Percentiles rank a stretch among this genome's conserved stretches.
These are phyloP conservation scores for Oncorhynchus nerka DNA, from an alignment of 2,113 vertebrate species.

Conservation along the genomic window DNA sequence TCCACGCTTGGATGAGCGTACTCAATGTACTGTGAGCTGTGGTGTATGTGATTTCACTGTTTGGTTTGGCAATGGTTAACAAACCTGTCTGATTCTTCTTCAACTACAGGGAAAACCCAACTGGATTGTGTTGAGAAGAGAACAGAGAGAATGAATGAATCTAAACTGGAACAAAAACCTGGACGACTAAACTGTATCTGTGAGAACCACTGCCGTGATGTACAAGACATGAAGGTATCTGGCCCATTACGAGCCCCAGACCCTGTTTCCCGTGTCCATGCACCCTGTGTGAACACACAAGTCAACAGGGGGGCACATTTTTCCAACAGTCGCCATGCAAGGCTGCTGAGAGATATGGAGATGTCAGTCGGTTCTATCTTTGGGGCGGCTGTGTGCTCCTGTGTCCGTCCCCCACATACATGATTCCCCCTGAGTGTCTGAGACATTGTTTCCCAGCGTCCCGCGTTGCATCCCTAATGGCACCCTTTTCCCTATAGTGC, in stretches of 20 bases:
- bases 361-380: slow-evolving; percentile 63
- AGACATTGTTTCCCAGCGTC: slow-evolving; percentile 67
- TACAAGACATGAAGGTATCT: slow-evolving; percentile 8
- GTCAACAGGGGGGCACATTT: slow-evolving; percentile 46
- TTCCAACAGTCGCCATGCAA: slow-evolving; percentile 47
- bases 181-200: no score
- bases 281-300: slow-evolving; percentile 46
- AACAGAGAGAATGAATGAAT: not conserved
- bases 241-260: slow-evolving; percentile 13
- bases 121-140: slow-evolving; percentile 10
- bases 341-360: slow-evolving; percentile 2
- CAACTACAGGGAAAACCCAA: slow-evolving; percentile 30
- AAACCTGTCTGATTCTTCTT: slow-evolving; percentile 41
- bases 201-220: not conserved
- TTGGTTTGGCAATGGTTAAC: slow-evolving; percentile 62
- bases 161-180: no score
- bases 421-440: slow-evolving; percentile 60
- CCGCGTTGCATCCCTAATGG: slow-evolving; percentile 9
- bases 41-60: slow-evolving; percentile 61
- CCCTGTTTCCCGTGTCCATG: slow-evolving; percentile 43
- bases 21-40: slow-evolving; percentile 59
- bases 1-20: slow-evolving; percentile 45
- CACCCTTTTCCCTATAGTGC: no score
- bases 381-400: slow-evolving; percentile 39
- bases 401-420: slow-evolving; percentile 49